A percentile compares a stretch with the other conserved stretches of the same genome.
These are phyloP conservation scores for Leptocoma aspasia DNA, from an alignment of 2,113 vertebrate genomes.

Conservation along the genomic window DNA sequence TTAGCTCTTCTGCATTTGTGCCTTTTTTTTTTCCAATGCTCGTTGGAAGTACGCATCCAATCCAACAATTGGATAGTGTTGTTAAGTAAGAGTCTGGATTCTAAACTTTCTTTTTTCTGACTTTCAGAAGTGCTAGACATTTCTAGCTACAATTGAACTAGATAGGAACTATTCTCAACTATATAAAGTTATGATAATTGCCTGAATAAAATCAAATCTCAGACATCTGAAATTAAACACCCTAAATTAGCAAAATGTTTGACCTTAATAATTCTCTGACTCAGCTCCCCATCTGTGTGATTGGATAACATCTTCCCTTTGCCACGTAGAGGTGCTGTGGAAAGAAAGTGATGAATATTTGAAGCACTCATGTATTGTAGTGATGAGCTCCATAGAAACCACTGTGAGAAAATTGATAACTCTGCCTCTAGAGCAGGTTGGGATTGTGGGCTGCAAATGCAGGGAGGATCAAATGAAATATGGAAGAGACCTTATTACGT, in stretches of 20 bases:
- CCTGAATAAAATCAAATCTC: neutral
- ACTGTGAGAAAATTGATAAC: neutral
- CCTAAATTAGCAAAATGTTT: conserved; percentile 36
- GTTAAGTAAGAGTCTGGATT: neutral
- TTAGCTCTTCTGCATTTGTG: neutral
- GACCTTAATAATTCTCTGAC: conserved; percentile 31
- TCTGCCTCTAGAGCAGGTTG: neutral
- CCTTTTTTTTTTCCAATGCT: neutral
- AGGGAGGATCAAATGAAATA: neutral
- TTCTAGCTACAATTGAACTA: neutral
- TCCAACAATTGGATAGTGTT: neutral
- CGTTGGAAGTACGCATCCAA: too few species aligned
- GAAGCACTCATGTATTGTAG: neutral
- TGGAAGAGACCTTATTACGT: neutral
- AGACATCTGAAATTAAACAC: conserved; percentile 3
- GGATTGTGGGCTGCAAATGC: neutral
- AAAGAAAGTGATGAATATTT: neutral
- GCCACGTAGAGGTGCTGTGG: neutral
- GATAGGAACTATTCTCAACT: neutral
- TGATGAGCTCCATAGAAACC: neutral
- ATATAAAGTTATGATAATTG: conserved; percentile 27
- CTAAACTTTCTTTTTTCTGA: neutral
- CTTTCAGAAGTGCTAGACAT: neutral
- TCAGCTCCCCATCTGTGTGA: neutral
- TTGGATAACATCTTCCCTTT: neutral